Evolutionary conservation across 2,888 invertebrate species (phyloP), one percentile per base, ranked within the genome.

Genomic region (Tipula confusa): DNA sequence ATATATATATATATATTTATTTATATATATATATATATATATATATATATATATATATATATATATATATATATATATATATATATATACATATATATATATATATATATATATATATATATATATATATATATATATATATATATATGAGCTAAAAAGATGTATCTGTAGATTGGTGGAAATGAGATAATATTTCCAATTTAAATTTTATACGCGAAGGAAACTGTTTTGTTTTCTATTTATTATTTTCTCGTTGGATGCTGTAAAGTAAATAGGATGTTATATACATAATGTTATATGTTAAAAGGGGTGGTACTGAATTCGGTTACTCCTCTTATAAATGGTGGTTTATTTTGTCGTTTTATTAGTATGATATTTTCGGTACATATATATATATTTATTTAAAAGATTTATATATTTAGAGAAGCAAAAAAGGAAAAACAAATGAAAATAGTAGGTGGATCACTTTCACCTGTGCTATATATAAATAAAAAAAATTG

Each of bases 391-490:
- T 33, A 9, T 33, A 33, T 33, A 9, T 64, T 11, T 64, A 13
- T 24, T 64, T 24, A 1, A n/a, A 4, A 24, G 80, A 15, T 80
- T n/a, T n/a, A n/a, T n/a, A 64, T 64, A 24, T 64, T 2, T 64
- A 64, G 64, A 64, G 64, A 24, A 64, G 64, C 24, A 24, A 18
- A 64, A n/a, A 9, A 64, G 33, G 82, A 82, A 33, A n/a, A 82
- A 82, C 9, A 82, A 9, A 82, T 29, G 9, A 33, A 33, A 36
- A 7, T 83, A 29, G 83, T 84, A 84, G 84, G 84, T 84, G 84
- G 84, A 85, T 85, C 84, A 85, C 84, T 85, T 85, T 85, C 85
- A 84, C 84, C 83, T 85, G 83, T 82, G 29, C 28, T 64, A 9
- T 64, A 43, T 64, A 24, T 64, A 64, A 6, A 24, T 24, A 64